Evolutionary conservation across 2,113 vertebrate genomes (phyloP), one percentile per base, ranked within the genome.

Genomic region (Oryzias javanicus): DNA sequence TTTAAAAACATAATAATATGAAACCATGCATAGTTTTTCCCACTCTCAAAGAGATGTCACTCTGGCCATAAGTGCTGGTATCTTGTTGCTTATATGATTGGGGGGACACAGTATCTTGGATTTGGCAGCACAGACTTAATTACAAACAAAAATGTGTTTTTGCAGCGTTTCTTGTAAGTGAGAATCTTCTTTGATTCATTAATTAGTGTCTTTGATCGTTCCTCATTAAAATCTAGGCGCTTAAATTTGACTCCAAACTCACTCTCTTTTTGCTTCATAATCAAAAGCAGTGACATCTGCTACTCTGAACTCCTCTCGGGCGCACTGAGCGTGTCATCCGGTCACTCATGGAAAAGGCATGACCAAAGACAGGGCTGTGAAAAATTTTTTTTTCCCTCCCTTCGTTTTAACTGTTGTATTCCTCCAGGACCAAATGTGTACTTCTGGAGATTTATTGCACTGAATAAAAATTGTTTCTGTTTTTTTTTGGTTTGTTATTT

Each of bases 181-280:
- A 35, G 35, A 35, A 35, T 6, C 35, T 12, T 12, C 35, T 35
- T 35, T 35, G 35, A 35, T 35, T 35, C 35, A 35, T 35, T 35
- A 35, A 35, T 35, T 12, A 19, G 25, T 44, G 17, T 12, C 17
- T 53, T 40, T 65, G 40, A 69, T 15, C 27, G 15, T 52, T 16
- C 57, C 18, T 60, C n/a, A 40, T 77, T 47, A 40, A 49, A 13
- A 73, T 46, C 13, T 16, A 42, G 1, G 14, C 5, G 41, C 55
- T 60, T 45, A 40, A 42, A 51, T 50, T 59, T 67, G 24, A 49
- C 22, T 64, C 70, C 27, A 50, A 13, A 51, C 47, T 68, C 14
- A 27, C 17, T 48, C 40, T 62, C 8, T 42, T 48, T 66, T 49
- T 64, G 35, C 40, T 67, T 60, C 14, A n/a, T 58, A 50, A 42